A percentile compares a stretch with the other conserved stretches of the same genome.
Conservation (phyloP, 1,140 invertebrate genomes). For the Coenobita brevimanus region DNA sequence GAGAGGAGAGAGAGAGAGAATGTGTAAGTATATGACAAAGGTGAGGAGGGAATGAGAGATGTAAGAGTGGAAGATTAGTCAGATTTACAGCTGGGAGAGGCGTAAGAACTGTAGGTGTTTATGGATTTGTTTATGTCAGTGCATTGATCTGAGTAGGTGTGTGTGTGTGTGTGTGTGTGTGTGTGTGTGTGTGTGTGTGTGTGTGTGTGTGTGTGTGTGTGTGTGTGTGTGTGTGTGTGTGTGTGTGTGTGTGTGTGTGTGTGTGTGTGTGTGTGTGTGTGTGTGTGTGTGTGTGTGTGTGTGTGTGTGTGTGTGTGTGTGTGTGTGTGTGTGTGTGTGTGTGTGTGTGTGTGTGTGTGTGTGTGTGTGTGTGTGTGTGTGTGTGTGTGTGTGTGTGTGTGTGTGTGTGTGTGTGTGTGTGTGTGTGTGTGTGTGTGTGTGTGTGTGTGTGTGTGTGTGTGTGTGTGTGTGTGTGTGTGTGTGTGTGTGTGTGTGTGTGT, state of each 20-base stretch:
- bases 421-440: conserved; percentile 55
- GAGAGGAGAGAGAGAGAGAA: too few species aligned
- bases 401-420: too few species aligned
- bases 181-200: conserved; percentile 26
- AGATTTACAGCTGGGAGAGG: too few species aligned
- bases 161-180: conserved; percentile 21
- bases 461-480: conserved; percentile 27
- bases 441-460: conserved; percentile 45
- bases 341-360: neutral
- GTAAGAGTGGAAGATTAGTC: too few species aligned
- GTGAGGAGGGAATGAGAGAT: too few species aligned
- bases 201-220: conserved; percentile 51
- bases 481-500: too few species aligned
- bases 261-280: conserved; percentile 4
- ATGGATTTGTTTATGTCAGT: too few species aligned
- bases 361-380: neutral
- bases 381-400: neutral
- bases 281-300: neutral
- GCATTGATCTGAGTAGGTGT: too few species aligned
- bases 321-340: conserved; percentile 13
- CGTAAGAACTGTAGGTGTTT: too few species aligned
- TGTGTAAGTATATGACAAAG: too few species aligned
- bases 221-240: conserved; percentile 51
- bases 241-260: conserved; percentile 40
- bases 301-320: conserved; percentile 43